These are phyloP conservation scores for Drosophila aff. DNA, from an alignment of 1,140 invertebrate species.

Conservation along the genomic window DNA sequence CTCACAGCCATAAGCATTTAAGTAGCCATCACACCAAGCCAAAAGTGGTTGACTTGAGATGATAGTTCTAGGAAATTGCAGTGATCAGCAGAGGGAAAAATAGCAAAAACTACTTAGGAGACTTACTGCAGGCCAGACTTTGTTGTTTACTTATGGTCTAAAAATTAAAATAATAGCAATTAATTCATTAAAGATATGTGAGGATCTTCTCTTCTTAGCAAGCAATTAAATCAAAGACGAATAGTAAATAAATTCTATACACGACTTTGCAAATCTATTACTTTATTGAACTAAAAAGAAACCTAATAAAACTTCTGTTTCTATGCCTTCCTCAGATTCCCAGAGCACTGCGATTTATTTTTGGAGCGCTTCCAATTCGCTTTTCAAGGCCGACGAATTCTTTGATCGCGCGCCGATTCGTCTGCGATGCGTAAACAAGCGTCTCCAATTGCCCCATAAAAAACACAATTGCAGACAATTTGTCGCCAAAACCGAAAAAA, in stretches of 20 bases:
- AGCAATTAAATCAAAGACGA: neutral
- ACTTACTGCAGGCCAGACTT: neutral
- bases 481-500: slow-evolving; percentile 47
- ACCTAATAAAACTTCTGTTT: neutral
- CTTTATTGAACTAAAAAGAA: neutral
- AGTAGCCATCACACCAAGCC: slow-evolving; percentile 44
- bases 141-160: neutral
- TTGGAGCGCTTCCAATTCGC: slow-evolving; percentile 19
- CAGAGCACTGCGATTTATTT: slow-evolving; percentile 25
- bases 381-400: slow-evolving; percentile 13
- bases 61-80: slow-evolving; percentile 11
- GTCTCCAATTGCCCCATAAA: slow-evolving; percentile 38
- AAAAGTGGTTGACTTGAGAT: slow-evolving; percentile 22
- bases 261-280: neutral
- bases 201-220: neutral
- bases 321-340: neutral
- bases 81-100: slow-evolving; percentile 2
- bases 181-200: neutral
- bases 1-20: slow-evolving; percentile 64
- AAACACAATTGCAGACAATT: slow-evolving; percentile 65
- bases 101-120: neutral
- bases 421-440: slow-evolving; percentile 52
- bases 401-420: slow-evolving; percentile 42
- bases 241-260: neutral
- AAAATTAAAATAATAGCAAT: neutral